A percentile compares a stretch with the other conserved stretches of the same genome.
Evolutionary conservation across 1,140 invertebrate genomes (phyloP).

Genomic region (Maconellicoccus hirsutus): DNA sequence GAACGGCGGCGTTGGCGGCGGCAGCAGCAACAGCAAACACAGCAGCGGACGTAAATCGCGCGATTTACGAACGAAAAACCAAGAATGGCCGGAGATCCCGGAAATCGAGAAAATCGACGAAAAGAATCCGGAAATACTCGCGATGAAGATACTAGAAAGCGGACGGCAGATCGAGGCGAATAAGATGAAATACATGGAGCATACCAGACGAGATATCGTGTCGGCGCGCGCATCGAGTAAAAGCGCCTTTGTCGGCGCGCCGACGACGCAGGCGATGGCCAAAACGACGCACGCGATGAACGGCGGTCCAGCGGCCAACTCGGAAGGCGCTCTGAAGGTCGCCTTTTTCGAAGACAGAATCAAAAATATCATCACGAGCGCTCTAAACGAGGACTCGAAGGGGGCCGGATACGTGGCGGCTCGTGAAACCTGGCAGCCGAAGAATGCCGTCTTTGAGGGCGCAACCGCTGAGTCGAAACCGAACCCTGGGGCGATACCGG

Average conservation of each 20-base stretch:
- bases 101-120: constrained; percentile 82
- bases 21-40: background rate
- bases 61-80: constrained; percentile 61
- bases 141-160: constrained; percentile 78
- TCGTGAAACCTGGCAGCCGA: background rate
- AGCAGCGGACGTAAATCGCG: constrained; percentile 46
- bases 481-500: constrained; percentile 38
- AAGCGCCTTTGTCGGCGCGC: background rate
- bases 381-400: constrained; percentile 70
- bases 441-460: too few relatives aligned
- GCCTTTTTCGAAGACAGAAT: constrained; percentile 68
- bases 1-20: background rate
- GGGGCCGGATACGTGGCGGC: constrained; percentile 33
- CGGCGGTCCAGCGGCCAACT: background rate
- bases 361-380: constrained; percentile 82
- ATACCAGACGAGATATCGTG: constrained; percentile 6
- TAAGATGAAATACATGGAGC: constrained; percentile 40
- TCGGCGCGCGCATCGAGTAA: constrained; percentile 11
- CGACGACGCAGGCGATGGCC: background rate
- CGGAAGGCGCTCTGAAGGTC: constrained; percentile 7
- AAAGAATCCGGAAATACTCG: constrained; percentile 77
- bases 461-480: background rate
- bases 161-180: constrained; percentile 75
- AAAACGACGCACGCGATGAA: too few relatives aligned
- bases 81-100: constrained; percentile 82